A percentile compares a stretch with the other conserved stretches of the same genome.
Evolutionary conservation across 1,140 invertebrate genomes (phyloP).

Genomic region (Ephestia elutella): DNA sequence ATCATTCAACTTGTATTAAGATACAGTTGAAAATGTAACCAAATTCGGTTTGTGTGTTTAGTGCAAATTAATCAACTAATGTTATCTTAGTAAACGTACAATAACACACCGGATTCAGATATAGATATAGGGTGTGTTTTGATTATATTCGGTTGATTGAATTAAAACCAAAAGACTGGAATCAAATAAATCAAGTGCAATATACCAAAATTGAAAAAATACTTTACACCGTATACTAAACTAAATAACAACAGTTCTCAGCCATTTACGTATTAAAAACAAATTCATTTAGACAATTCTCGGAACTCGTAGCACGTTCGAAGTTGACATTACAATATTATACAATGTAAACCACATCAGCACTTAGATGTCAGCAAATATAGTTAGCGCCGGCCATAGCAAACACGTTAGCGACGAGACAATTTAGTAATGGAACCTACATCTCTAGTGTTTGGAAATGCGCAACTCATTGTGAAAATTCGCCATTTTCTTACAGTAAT

Average conservation of each 20-base stretch:
- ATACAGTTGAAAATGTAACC: neutral
- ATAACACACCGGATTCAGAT: neutral
- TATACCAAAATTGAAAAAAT: too few species aligned
- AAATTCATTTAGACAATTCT: neutral
- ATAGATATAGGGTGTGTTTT: neutral
- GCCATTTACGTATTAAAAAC: too few species aligned
- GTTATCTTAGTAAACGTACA: neutral
- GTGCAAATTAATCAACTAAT: slow-evolving; percentile 1
- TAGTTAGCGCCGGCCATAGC: neutral
- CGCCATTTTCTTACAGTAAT: too few species aligned
- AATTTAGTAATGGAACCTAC: neutral
- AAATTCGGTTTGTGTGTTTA: neutral
- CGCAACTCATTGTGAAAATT: neutral
- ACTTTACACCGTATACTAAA: too few species aligned
- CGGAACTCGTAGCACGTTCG: neutral
- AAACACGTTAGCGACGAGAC: slow-evolving; percentile 1
- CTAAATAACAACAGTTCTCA: too few species aligned
- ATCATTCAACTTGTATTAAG: neutral
- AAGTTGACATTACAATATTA: neutral
- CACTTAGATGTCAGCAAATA: slow-evolving; percentile 1
- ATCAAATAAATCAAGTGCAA: too few species aligned
- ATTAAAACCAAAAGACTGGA: neutral
- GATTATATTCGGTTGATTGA: neutral
- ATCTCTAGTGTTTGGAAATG: slow-evolving; percentile 1
- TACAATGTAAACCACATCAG: neutral